A percentile compares a stretch with the other conserved stretches of the same genome.
Conservation (phyloP, 2,113 vertebrate species). For the Acanthochromis polyacanthus region DNA sequence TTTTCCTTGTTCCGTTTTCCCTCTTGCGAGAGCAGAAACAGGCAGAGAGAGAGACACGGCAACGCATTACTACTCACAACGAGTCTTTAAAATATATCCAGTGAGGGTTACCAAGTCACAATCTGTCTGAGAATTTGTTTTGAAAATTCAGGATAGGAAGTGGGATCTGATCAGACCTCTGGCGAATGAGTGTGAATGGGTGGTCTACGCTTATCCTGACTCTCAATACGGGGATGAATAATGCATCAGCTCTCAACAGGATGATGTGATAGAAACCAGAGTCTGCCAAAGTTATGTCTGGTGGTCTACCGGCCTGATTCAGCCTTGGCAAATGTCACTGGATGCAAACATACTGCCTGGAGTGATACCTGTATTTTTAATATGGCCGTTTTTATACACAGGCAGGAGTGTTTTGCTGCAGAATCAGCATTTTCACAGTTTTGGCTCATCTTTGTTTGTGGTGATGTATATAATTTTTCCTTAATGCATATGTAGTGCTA, state of each 20-base stretch:
- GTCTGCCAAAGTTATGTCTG: slow-evolving; percentile 36
- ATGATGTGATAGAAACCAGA: slow-evolving; percentile 57
- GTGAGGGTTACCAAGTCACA: slow-evolving; percentile 36
- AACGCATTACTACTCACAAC: slow-evolving; percentile 55
- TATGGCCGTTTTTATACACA: too few species aligned
- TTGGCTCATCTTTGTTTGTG: neutral
- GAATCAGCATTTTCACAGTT: neutral
- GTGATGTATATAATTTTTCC: too few species aligned
- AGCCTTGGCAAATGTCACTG: slow-evolving; percentile 26
- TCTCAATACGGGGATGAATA: slow-evolving; percentile 60
- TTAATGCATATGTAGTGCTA: neutral
- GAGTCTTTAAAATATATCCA: slow-evolving; percentile 53
- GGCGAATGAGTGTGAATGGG: slow-evolving; percentile 47
- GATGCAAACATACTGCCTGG: neutral
- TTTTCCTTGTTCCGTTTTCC: slow-evolving; percentile 36
- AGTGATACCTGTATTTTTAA: neutral
- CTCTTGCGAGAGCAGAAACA: slow-evolving; percentile 25
- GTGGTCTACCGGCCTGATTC: slow-evolving; percentile 23
- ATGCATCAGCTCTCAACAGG: slow-evolving; percentile 62
- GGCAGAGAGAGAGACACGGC: slow-evolving; percentile 3
- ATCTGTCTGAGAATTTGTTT: slow-evolving; percentile 46
- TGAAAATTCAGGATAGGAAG: slow-evolving; percentile 37
- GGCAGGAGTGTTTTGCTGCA: neutral
- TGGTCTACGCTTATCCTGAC: slow-evolving; percentile 45
- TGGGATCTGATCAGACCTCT: slow-evolving; percentile 57